These are phyloP conservation scores for Epirrhoe alternata DNA, from an alignment of 2,888 invertebrate species.

Conservation along the genomic window DNA sequence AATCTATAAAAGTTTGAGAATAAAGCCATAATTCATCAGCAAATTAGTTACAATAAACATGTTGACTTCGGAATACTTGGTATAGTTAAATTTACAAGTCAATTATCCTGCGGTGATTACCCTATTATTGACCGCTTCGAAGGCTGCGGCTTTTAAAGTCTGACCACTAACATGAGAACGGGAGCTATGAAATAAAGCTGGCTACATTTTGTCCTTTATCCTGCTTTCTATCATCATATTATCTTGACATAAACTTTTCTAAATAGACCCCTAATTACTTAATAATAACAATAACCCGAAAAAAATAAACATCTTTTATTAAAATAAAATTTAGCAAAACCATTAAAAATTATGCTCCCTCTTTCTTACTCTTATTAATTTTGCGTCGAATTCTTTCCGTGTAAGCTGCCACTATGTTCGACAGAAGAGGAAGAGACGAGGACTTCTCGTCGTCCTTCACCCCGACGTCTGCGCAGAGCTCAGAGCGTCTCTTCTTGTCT, in stretches of 20 bases:
- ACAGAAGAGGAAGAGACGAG: conserved; percentile 78
- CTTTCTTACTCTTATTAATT: conserved; percentile 66
- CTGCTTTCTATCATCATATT: not conserved
- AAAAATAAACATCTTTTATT: not conserved
- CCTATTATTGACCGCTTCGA: conserved; percentile 14
- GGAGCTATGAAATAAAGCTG: not conserved
- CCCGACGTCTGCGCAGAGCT: conserved; percentile 76
- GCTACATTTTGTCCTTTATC: not conserved
- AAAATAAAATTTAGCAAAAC: not conserved
- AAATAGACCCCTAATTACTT: not conserved
- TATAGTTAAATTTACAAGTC: conserved; percentile 1
- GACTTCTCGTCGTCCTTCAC: conserved; percentile 82
- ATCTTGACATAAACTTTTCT: too few species aligned
- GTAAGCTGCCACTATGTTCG: conserved; percentile 83
- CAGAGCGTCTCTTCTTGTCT: conserved; percentile 58
- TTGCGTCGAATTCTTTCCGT: conserved; percentile 78
- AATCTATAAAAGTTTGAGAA: not conserved
- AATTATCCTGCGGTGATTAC: conserved; percentile 11
- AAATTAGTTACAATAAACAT: too few species aligned
- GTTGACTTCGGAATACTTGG: too few species aligned
- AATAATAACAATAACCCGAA: not conserved
- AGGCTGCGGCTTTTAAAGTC: conserved; percentile 8
- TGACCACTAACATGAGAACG: conserved; percentile 14
- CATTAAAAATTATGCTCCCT: conserved; percentile 24
- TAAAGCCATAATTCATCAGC: too few species aligned